phyloP scores from a whole-genome alignment of 2,888 invertebrate species.

The Thysanoteuthis rhombus region DNA sequence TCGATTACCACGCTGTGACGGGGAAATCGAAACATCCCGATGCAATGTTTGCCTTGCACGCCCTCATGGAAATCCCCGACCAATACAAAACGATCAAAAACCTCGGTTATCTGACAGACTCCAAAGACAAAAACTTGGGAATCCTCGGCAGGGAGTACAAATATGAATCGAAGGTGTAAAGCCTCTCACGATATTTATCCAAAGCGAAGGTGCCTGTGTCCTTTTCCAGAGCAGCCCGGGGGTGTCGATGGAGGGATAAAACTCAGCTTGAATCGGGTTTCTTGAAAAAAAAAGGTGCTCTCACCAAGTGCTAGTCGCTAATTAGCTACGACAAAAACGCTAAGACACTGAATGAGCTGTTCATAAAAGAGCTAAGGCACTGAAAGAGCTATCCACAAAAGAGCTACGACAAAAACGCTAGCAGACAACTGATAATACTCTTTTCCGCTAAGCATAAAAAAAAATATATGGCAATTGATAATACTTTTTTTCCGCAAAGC shows the following conservation, averaged over 20 bases:
- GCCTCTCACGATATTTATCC: not conserved
- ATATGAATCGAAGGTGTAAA: constrained; percentile 17
- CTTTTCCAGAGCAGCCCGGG: not conserved
- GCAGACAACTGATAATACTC: no score
- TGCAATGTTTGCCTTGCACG: constrained; percentile 69
- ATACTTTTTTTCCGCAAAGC: no score
- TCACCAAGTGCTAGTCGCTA: no score
- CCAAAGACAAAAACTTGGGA: constrained; percentile 33
- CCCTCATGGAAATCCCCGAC: constrained; percentile 71
- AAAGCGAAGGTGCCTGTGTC: not conserved
- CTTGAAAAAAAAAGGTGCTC: no score
- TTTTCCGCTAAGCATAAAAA: no score
- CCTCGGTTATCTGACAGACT: constrained; percentile 55
- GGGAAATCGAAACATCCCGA: constrained; percentile 60
- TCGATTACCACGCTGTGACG: constrained; percentile 69
- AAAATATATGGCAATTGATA: no score
- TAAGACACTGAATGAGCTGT: no score
- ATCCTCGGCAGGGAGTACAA: constrained; percentile 16
- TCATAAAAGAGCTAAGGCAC: not conserved
- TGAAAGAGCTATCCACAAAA: no score
- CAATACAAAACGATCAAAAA: constrained; percentile 67
- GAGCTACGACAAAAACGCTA: no score
- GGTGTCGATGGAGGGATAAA: not conserved
- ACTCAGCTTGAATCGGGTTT: not conserved
- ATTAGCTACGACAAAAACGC: no score